Evolutionary conservation across 2,888 invertebrate species (phyloP).

Genomic region (Phorcus lineatus): DNA sequence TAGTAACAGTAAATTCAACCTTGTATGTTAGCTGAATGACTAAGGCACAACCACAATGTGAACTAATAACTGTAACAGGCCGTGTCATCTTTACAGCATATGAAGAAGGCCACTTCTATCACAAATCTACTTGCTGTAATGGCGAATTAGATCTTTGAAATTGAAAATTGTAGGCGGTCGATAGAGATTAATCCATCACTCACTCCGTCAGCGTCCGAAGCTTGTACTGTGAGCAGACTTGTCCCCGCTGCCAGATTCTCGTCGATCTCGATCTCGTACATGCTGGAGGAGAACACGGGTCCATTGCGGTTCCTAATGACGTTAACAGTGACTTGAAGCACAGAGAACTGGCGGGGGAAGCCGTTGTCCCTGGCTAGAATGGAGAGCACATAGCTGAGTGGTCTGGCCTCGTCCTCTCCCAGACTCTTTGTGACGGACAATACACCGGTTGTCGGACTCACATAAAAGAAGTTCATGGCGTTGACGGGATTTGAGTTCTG

Average conservation of each 20-base stretch:
- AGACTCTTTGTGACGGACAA: constrained; percentile 55
- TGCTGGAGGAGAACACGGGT: constrained; percentile 51
- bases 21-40: no score
- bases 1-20: no score
- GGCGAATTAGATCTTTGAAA: neutral
- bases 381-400: constrained; percentile 43
- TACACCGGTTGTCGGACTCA: constrained; percentile 87
- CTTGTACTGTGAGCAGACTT: constrained; percentile 45
- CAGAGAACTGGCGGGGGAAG: constrained; percentile 40
- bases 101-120: neutral
- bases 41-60: no score
- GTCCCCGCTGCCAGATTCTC: constrained; percentile 43
- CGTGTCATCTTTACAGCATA: neutral
- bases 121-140: neutral
- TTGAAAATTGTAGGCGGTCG: neutral
- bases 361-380: constrained; percentile 51
- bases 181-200: constrained; percentile 25
- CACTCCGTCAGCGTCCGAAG: constrained; percentile 58
- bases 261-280: constrained; percentile 46
- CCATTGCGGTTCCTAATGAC: constrained; percentile 62
- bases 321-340: constrained; percentile 55
- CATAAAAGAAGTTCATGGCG: constrained; percentile 88
- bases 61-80: no score
- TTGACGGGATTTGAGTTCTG: constrained; percentile 79
- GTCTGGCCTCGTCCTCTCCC: constrained; percentile 44